Base-by-base conservation (phyloP, 2,888 invertebrate species). In the Allolobophora icterica region DNA sequence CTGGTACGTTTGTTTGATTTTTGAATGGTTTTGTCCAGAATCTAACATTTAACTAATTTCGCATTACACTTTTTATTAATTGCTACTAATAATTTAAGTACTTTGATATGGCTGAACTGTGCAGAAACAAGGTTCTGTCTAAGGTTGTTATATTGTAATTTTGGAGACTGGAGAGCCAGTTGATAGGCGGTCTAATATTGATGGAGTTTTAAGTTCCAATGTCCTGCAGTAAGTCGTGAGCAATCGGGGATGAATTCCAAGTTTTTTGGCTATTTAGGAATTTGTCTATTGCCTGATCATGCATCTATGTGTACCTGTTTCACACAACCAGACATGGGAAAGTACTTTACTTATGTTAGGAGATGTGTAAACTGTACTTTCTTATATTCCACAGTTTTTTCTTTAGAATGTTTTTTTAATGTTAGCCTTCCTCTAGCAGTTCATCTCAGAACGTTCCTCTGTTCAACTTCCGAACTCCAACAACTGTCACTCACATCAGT, bases 401-500 rank as follows among this genome's bases (percentile, higher is more conserved):
- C 71, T 24, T 52, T 4, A 52, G 24, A 52, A 52, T 24, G 15
- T 11, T 52, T 71, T 13, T 71, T 71, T n/a, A 71, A 30, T n/a
- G 71, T 71, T 71, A 71, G 71, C 71, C 71, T 30, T 71, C 71
- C 6, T 71, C 71, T n/a, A 17, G 71, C n/a, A 71, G 71, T 71
- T 71, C 71, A n/a, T 11, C 71, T 71, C 71, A 71, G 87, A 87
- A 35, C 8, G 38, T 87, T 6, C 87, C 87, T 19, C 87, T 35
- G 87, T 87, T 87, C 87, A 87, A 34, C 24, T 87, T 87, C 87
- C 87, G 87, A 19, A 87, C 87, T 24, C 87, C 87, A 24, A 21
- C 87, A 6, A 38, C 38, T 38, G 87, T 35, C 87, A 35, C 87
- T 38, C 87, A 87, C 87, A 87, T 87, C 87, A 87, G 87, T 87